Evolutionary conservation across 2,797 vertebrate species (phyloP).

Genomic region (Sphaeramia orbicularis): DNA sequence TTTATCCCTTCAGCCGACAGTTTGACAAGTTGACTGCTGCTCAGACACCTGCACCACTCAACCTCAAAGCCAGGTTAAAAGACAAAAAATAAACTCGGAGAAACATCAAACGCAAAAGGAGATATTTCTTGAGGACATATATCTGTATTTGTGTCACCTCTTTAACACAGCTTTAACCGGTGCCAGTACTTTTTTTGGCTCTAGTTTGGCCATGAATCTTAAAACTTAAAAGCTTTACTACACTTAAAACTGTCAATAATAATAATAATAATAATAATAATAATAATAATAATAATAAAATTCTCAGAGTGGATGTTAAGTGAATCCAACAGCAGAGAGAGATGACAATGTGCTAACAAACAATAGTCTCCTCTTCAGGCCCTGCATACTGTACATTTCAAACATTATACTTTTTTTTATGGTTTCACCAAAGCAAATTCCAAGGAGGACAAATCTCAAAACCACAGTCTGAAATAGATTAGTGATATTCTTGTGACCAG

Average conservation of each 20-base stretch:
- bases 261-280: too few species aligned
- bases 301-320: too few species aligned
- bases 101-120: background rate
- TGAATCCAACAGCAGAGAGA: too few species aligned
- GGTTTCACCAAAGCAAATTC: conserved; percentile 38
- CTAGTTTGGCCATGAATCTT: too few species aligned
- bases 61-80: conserved; percentile 9
- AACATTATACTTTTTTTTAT: conserved; percentile 24
- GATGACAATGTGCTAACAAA: conserved; percentile 26
- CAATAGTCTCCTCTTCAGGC: conserved; percentile 13
- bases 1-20: too few species aligned
- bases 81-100: conserved; percentile 9
- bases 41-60: background rate
- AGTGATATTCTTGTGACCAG: conserved; percentile 23
- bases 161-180: background rate
- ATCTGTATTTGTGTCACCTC: conserved; percentile 5
- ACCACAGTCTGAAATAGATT: conserved; percentile 60
- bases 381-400: conserved; percentile 39
- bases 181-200: background rate
- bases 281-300: too few species aligned
- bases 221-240: too few species aligned
- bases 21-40: background rate
- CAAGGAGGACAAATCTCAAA: conserved; percentile 36
- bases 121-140: background rate
- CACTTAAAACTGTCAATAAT: too few species aligned